Base-by-base conservation (phyloP, 2,888 invertebrate genomes). In the Drosophila infuscata region DNA sequence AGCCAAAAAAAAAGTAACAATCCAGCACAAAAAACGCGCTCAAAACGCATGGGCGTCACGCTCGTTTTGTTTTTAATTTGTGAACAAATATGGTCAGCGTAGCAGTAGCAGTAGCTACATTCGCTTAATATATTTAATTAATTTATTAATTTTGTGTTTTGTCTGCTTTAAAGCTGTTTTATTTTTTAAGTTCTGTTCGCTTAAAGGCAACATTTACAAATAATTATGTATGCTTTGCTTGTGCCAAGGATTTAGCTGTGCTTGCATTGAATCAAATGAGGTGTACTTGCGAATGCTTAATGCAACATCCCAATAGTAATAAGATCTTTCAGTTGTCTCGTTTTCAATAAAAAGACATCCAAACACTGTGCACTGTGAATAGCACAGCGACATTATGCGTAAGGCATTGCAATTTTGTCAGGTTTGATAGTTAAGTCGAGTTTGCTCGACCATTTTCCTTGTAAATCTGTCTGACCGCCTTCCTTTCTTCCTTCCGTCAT, bases 51-150 rank as follows among this genome's bases (percentile, higher is more conserved):
- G 75, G 83, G 86, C 35, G 84, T 67, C 67, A 79, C 68, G 82
- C 76, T 72, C 76, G 81, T 68, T 77, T 89, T 89, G 81, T 87
- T 73, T 85, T 88, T 83, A 88, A 88, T 85, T 85, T 85, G 80
- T 76, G 75, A 43, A 84, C 86, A 88, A 86, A 89, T 86, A 89
- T 89, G 90, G 88, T 75, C 75, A 89, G 56, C 71, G 51, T 57
- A 54, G 41, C 30, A 56, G 25, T 54, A 41, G 38, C 43, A 52
- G 29, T 35, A 29, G 35, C 51, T 30, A 48, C 51, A 60, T 58
- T 67, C 68, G 63, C 59, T 72, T 71, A 81, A 82, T 66, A 65
- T 71, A 51, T 72, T 80, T 71, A 81, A 83, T 83, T 83, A 74
- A 77, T 83, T 83, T 68, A 66, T 70, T 77, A 74, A 82, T 71